Evolutionary conservation across 2,888 invertebrate genomes (phyloP).

Genomic region (Drosophila paranaensis): DNA sequence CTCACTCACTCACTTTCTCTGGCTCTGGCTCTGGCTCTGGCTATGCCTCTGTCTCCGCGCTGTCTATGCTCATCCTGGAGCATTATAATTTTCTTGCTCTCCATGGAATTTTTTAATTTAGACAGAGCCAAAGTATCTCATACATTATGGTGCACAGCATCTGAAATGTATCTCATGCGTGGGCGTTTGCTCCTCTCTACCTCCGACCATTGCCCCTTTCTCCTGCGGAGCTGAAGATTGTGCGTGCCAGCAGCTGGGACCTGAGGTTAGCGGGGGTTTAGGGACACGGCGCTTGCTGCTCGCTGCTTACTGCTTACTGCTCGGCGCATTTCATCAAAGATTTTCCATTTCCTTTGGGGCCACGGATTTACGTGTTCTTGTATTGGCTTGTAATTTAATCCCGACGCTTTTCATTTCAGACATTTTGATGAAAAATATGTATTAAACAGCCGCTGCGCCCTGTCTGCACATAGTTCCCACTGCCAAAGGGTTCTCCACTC

Average conservation of each 20-base stretch:
- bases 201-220: constrained; percentile 30
- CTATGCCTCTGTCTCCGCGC: neutral
- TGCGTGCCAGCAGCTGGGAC: constrained; percentile 23
- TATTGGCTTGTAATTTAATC: constrained; percentile 69
- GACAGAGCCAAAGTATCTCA: constrained; percentile 69
- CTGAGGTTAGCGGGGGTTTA: neutral
- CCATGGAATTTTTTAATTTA: constrained; percentile 75
- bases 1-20: neutral
- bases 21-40: neutral
- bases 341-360: constrained; percentile 56
- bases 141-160: constrained; percentile 43
- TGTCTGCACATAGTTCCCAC: constrained; percentile 7
- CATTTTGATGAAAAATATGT: constrained; percentile 41
- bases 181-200: constrained; percentile 15
- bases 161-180: constrained; percentile 70
- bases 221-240: constrained; percentile 16
- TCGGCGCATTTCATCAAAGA: constrained; percentile 69
- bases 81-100: constrained; percentile 69
- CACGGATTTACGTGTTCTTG: constrained; percentile 43
- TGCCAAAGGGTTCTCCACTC: constrained; percentile 19
- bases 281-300: constrained; percentile 9
- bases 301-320: constrained; percentile 28
- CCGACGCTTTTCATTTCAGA: constrained; percentile 43
- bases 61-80: constrained; percentile 41
- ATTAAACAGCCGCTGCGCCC: constrained; percentile 10